Evolutionary conservation across 2,113 vertebrate genomes (phyloP).

Genomic region (Hiodon tergisus): DNA sequence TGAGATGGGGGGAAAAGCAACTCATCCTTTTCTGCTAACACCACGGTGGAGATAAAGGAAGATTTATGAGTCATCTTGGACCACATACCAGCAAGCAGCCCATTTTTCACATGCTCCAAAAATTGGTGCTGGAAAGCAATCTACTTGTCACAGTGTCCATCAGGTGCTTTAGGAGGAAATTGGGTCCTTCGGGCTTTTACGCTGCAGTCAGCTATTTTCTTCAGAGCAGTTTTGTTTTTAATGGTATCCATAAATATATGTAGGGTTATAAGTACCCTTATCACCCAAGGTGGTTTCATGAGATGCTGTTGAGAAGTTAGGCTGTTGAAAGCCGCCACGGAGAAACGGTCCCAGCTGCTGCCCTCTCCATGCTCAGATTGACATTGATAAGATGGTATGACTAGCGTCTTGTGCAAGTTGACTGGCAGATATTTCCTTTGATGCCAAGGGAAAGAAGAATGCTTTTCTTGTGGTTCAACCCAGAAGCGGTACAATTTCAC

Average conservation of each 20-base stretch:
- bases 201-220: conserved; percentile 75
- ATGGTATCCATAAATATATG: conserved; percentile 78
- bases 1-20: conserved; percentile 94
- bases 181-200: conserved; percentile 82
- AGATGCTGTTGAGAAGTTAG: conserved; percentile 48
- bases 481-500: too few species aligned
- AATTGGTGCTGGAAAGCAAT: conserved; percentile 94
- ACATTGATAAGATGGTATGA: conserved; percentile 48
- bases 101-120: conserved; percentile 98
- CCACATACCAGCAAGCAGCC: conserved; percentile 91
- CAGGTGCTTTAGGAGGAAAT: conserved; percentile 88
- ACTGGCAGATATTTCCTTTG: conserved; percentile 33
- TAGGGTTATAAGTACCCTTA: conserved; percentile 75
- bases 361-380: conserved; percentile 40
- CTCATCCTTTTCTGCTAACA: conserved; percentile 99
- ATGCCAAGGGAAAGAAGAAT: conserved; percentile 29
- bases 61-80: conserved; percentile 99
- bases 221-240: conserved; percentile 77
- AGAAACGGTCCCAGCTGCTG: conserved; percentile 37
- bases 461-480: conserved; percentile 22
- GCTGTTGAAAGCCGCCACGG: conserved; percentile 40
- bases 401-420: conserved; percentile 34
- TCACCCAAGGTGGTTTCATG: conserved; percentile 63
- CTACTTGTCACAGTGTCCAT: conserved; percentile 93
- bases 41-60: conserved; percentile 93